These are phyloP conservation scores for Caenorhabditis auriculariae DNA, from an alignment of 2,888 invertebrate genomes.

Conservation along the genomic window DNA sequence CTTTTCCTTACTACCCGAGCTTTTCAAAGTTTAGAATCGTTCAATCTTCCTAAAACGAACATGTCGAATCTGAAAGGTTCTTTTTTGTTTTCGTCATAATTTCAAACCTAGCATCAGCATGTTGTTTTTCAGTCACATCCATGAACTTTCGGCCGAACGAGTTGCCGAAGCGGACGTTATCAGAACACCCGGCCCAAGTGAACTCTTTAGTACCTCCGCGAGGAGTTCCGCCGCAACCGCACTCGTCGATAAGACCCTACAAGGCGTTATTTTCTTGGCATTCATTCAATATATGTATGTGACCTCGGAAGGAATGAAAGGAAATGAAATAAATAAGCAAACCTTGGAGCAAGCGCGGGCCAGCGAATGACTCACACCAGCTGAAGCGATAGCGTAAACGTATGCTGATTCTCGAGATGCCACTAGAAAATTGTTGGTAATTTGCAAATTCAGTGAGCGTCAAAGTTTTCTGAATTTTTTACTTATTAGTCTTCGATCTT, in stretches of 20 bases:
- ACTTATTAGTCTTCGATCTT: too few species aligned
- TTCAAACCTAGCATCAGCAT: constrained; percentile 43
- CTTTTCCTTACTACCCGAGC: too few species aligned
- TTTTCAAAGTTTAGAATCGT: too few species aligned
- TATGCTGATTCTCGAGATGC: constrained; percentile 79
- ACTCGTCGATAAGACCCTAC: constrained; percentile 43
- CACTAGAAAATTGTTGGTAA: constrained; percentile 38
- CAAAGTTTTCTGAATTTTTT: too few species aligned
- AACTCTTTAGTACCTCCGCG: constrained; percentile 39
- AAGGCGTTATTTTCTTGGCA: too few species aligned
- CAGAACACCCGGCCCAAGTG: constrained; percentile 64
- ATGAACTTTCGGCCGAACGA: constrained; percentile 63
- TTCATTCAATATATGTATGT: background rate
- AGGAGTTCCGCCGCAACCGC: constrained; percentile 38
- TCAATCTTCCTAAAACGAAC: too few species aligned
- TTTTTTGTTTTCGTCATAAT: too few species aligned
- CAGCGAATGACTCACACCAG: constrained; percentile 86
- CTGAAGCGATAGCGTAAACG: constrained; percentile 88
- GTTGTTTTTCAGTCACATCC: constrained; percentile 57
- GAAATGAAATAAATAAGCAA: background rate
- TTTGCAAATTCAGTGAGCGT: background rate
- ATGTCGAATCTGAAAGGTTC: too few species aligned
- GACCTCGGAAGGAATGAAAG: background rate
- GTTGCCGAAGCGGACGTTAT: constrained; percentile 62
- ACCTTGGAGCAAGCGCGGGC: constrained; percentile 85